Percentiles rank a stretch among this genome's conserved stretches.
These are phyloP conservation scores for Papilio protenor DNA, from an alignment of 2,888 invertebrate species.

Conservation along the genomic window DNA sequence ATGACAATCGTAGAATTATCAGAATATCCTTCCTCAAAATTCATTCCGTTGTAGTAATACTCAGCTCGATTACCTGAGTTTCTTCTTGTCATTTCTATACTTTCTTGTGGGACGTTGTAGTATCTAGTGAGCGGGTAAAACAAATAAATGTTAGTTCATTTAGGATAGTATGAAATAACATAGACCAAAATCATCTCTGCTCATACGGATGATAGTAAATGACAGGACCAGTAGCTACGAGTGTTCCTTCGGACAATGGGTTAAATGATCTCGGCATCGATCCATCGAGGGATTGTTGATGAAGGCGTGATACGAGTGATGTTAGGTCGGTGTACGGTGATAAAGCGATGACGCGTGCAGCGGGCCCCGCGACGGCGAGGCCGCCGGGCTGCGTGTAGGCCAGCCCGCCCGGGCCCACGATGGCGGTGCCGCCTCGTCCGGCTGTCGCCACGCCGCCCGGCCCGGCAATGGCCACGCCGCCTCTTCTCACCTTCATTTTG, in stretches of 20 bases:
- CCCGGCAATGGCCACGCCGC: conserved; percentile 92
- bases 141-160: conserved; percentile 59
- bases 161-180: conserved; percentile 49
- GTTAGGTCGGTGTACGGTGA: conserved; percentile 86
- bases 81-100: conserved; percentile 53
- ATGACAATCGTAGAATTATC: conserved; percentile 62
- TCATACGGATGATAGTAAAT: conserved; percentile 86
- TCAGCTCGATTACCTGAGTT: conserved; percentile 56
- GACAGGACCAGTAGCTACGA: conserved; percentile 90
- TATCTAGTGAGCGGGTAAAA: conserved; percentile 70
- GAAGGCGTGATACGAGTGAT: conserved; percentile 77
- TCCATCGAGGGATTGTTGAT: conserved; percentile 64
- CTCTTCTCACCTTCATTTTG: conserved; percentile 87
- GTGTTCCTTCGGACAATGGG: conserved; percentile 86
- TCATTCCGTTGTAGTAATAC: conserved; percentile 66
- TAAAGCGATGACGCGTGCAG: conserved; percentile 88
- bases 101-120: conserved; percentile 52
- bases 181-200: conserved; percentile 57
- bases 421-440: conserved; percentile 91
- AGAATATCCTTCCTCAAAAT: conserved; percentile 59
- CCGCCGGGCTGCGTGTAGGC: conserved; percentile 91
- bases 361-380: conserved; percentile 90
- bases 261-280: conserved; percentile 70
- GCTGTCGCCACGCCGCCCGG: conserved; percentile 93
- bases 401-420: conserved; percentile 91